Base-by-base conservation (phyloP, 2,113 vertebrate genomes). In the Halichoeres trimaculatus region DNA sequence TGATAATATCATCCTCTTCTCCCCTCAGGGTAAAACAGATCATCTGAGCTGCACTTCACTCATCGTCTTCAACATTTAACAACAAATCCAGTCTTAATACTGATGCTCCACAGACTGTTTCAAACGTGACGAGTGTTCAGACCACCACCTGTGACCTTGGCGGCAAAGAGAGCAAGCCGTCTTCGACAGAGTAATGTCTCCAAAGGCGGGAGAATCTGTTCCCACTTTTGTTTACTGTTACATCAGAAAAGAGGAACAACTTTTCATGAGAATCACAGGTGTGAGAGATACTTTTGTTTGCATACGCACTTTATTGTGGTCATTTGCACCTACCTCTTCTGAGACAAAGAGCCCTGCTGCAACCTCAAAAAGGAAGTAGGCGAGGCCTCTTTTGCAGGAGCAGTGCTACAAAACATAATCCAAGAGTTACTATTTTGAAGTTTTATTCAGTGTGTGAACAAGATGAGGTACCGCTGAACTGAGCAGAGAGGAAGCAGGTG, bases 291-390 rank as follows among this genome's bases (percentile, higher is more conserved):
- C 35, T 65, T 38, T 7, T 78, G 75, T 88, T 87, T 89, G 86
- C 84, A 50, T 61, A 56, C 47, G 55, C 23, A 78, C 88, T 92
- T 88, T 89, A 74, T 85, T 92, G 92, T 85, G 90, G 92, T 86
- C 30, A 59, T 55, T 74, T 88, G 86, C 88, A 85, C 77, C 66
- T 74, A 74, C 70, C 74, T 89, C 8, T 45, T 51, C 55, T 34
- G 66, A 82, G 74, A 82, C 69, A 69, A 88, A 87, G 84, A 86
- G 84, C 65, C 30, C 48, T 59, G 53, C 72, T 72, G 72, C 63
- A 76, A 30, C 71, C 72, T 76, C 61, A 65, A 61, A 87, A 62
- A 78, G 90, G 91, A 93, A 92, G 82, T 89, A 76, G 87, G 81
- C 71, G 83, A 70, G 76, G 81, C 67, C 53, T 83, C 3, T 35